phyloP scores from a whole-genome alignment of 1,140 invertebrate genomes.

The Lutraria rhynchaena region DNA sequence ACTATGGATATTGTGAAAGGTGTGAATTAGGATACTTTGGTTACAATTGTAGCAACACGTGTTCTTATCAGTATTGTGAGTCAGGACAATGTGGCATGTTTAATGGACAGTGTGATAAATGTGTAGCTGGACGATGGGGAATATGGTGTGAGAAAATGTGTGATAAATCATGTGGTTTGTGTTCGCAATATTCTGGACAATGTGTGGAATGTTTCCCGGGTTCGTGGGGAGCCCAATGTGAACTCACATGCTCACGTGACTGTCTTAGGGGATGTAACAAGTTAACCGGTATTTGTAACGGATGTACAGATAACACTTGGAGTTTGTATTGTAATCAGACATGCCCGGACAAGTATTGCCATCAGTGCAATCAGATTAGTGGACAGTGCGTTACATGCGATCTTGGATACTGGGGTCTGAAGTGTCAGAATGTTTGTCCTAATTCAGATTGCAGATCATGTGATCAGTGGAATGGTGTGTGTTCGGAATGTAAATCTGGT shows the following conservation, averaged over 20 bases:
- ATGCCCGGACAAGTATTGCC: not conserved
- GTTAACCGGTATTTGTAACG: not conserved
- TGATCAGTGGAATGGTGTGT: not conserved
- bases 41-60: not conserved
- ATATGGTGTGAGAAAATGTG: not conserved
- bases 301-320: not conserved
- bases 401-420: constrained; percentile 16
- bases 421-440: constrained; percentile 15
- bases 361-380: not conserved
- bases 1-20: constrained; percentile 10
- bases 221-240: constrained; percentile 4
- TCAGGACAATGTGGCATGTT: constrained; percentile 5
- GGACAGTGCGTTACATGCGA: constrained; percentile 10
- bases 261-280: constrained; percentile 19
- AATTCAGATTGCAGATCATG: not conserved
- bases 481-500: not conserved
- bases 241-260: not conserved
- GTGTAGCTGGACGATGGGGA: constrained; percentile 1
- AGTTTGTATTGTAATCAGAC: not conserved
- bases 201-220: not conserved
- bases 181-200: constrained; percentile 12
- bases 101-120: constrained; percentile 9
- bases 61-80: not conserved
- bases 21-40: constrained; percentile 13
- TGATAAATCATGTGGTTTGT: not conserved